phyloP scores from a whole-genome alignment of 2,797 vertebrate species.

The Sebastiscus albofasciatus region DNA sequence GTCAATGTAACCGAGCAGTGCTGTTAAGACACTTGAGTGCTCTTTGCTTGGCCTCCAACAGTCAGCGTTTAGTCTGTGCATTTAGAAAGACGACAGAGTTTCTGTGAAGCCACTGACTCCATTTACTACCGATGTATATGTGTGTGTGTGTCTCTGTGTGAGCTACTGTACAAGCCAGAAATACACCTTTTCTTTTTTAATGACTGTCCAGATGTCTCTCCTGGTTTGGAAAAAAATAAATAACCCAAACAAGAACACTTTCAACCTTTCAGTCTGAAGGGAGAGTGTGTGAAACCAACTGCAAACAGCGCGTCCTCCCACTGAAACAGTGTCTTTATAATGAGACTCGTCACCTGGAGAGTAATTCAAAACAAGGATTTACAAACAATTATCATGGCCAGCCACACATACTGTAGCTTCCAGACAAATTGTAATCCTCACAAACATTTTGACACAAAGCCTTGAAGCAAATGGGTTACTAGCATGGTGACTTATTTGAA shows the following conservation, averaged over 20 bases:
- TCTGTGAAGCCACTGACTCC: slow-evolving; percentile 6
- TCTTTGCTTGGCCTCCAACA: slow-evolving; percentile 38
- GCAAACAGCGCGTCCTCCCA: slow-evolving; percentile 19
- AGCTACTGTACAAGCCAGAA: not conserved
- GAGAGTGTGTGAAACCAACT: not conserved
- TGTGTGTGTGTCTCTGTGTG: not conserved
- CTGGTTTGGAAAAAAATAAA: not conserved
- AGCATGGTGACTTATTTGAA: not conserved
- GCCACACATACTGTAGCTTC: slow-evolving; percentile 13
- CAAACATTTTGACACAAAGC: slow-evolving; percentile 25
- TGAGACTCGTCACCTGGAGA: slow-evolving; percentile 39
- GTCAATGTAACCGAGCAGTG: slow-evolving; percentile 74
- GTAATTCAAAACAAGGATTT: slow-evolving; percentile 42
- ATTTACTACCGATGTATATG: not conserved
- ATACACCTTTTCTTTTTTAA: not conserved
- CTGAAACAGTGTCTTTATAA: slow-evolving; percentile 19
- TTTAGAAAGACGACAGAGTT: not conserved
- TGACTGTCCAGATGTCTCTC: not conserved
- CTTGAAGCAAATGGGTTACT: slow-evolving; percentile 2
- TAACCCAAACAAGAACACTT: slow-evolving; percentile 6
- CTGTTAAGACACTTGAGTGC: slow-evolving; percentile 60
- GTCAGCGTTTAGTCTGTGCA: slow-evolving; percentile 39
- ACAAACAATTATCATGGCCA: slow-evolving; percentile 44
- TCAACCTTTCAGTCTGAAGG: slow-evolving; percentile 14
- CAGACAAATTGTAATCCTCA: slow-evolving; percentile 50